These are phyloP conservation scores for Solenodon paradoxus DNA, from an alignment of 2,113 vertebrate genomes.

Conservation along the genomic window DNA sequence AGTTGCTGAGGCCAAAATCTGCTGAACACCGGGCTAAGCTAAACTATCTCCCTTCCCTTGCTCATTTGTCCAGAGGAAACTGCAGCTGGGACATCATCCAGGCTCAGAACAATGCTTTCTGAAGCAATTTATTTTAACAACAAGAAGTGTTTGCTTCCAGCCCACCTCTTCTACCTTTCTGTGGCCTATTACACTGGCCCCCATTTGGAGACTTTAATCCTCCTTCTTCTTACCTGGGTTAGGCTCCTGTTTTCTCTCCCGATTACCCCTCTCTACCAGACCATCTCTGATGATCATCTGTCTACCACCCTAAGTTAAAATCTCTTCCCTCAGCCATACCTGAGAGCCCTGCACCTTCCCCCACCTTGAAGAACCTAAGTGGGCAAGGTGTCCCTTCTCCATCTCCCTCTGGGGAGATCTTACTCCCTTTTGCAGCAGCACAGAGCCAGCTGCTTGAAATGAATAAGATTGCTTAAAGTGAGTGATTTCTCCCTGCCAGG, in stretches of 20 bases:
- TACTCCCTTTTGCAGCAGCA: background rate
- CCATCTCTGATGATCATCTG: background rate
- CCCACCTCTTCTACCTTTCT: background rate
- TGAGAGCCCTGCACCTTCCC: background rate
- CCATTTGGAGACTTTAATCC: background rate
- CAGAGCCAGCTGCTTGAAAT: background rate
- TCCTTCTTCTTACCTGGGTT: background rate
- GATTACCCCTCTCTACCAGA: background rate
- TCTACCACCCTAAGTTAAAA: background rate
- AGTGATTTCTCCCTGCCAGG: background rate
- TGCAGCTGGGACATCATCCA: background rate
- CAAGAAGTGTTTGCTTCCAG: background rate
- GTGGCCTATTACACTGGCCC: background rate
- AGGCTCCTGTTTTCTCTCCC: background rate
- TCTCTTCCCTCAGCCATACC: background rate
- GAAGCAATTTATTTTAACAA: background rate
- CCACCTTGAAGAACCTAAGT: background rate
- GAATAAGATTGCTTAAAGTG: background rate
- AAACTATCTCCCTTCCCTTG: background rate
- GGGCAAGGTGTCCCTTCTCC: background rate
- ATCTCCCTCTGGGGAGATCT: background rate
- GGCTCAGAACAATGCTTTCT: background rate
- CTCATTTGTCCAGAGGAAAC: background rate
- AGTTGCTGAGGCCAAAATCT: background rate
- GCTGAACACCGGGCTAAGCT: too few species aligned